Evolutionary conservation across 2,797 vertebrate species (phyloP).

Genomic region (Labeo calbasu): DNA sequence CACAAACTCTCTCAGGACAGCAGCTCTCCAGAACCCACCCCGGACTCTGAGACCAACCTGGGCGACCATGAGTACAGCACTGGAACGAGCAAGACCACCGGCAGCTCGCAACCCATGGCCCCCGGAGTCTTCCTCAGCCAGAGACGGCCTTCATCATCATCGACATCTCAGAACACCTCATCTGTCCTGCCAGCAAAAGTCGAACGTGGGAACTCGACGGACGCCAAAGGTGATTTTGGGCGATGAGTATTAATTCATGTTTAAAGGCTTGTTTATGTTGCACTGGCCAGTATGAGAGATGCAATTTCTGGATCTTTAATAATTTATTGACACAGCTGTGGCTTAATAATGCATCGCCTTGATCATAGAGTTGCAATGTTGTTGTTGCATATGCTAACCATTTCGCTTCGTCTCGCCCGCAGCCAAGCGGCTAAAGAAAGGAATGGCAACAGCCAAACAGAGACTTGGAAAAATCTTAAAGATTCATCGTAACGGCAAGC

Average conservation of each 20-base stretch:
- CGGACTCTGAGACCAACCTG: slow-evolving; percentile 88
- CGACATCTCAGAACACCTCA: slow-evolving; percentile 93
- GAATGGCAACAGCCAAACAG: slow-evolving; percentile 99
- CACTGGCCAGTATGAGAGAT: slow-evolving; percentile 5
- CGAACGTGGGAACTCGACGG: slow-evolving; percentile 70
- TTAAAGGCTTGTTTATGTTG: slow-evolving; percentile 34
- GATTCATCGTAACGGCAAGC: slow-evolving; percentile 98
- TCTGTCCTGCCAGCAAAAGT: slow-evolving; percentile 64
- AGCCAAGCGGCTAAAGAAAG: slow-evolving; percentile 99
- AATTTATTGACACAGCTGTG: slow-evolving; percentile 48
- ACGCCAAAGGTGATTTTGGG: slow-evolving; percentile 77
- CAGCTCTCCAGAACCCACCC: slow-evolving; percentile 89
- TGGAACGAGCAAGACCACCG: slow-evolving; percentile 82
- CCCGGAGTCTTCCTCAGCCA: slow-evolving; percentile 95
- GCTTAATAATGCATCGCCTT: slow-evolving; percentile 1
- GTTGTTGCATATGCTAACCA: slow-evolving; percentile 40
- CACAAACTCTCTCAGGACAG: slow-evolving; percentile 88
- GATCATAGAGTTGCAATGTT: background rate
- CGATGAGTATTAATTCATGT: slow-evolving; percentile 2
- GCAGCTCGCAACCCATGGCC: slow-evolving; percentile 90
- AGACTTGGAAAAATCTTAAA: slow-evolving; percentile 99
- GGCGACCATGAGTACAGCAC: slow-evolving; percentile 91
- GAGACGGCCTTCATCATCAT: slow-evolving; percentile 89
- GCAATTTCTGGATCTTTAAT: slow-evolving; percentile 10
- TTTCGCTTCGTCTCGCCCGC: slow-evolving; percentile 45